These are phyloP conservation scores for Coregonus suidteri DNA, from an alignment of 2,797 vertebrate species.

Conservation along the genomic window DNA sequence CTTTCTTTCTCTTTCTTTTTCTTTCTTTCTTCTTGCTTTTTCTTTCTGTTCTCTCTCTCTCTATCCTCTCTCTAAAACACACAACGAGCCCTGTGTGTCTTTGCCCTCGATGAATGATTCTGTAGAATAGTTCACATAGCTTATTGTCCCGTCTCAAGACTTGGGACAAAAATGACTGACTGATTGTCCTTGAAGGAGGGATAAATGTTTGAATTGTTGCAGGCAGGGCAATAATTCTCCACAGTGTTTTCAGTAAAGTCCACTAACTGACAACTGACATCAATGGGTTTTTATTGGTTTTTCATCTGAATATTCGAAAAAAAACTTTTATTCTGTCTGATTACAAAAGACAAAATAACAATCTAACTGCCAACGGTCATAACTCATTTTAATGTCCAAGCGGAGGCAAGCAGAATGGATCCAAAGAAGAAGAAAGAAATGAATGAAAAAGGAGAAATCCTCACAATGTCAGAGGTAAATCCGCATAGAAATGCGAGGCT, in stretches of 20 bases:
- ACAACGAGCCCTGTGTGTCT: conserved; percentile 69
- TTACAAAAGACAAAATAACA: conserved; percentile 18
- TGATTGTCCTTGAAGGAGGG: conserved; percentile 33
- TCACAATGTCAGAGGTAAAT: conserved; percentile 51
- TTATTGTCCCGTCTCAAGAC: conserved; percentile 64
- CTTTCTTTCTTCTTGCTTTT: conserved; percentile 40
- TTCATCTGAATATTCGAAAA: conserved; percentile 22
- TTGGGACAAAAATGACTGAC: conserved; percentile 23
- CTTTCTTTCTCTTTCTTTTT: accelerated
- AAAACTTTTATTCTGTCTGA: neutral
- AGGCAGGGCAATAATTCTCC: conserved; percentile 44
- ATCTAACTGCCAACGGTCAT: conserved; percentile 20
- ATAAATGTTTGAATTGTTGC: conserved; percentile 61
- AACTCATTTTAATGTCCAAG: conserved; percentile 42
- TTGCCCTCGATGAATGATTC: conserved; percentile 64
- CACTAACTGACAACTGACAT: neutral
- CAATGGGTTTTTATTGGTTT: neutral
- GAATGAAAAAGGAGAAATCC: neutral
- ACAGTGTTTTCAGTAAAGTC: conserved; percentile 31
- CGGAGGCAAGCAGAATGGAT: conserved; percentile 22
- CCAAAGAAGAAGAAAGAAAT: conserved; percentile 12
- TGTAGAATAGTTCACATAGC: conserved; percentile 64
- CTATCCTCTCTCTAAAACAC: conserved; percentile 48
- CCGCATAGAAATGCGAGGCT: conserved; percentile 50
- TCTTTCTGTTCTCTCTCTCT: conserved; percentile 6